Evolutionary conservation across 2,797 vertebrate species (phyloP).

Genomic region (Dromococcyx pavoninus): DNA sequence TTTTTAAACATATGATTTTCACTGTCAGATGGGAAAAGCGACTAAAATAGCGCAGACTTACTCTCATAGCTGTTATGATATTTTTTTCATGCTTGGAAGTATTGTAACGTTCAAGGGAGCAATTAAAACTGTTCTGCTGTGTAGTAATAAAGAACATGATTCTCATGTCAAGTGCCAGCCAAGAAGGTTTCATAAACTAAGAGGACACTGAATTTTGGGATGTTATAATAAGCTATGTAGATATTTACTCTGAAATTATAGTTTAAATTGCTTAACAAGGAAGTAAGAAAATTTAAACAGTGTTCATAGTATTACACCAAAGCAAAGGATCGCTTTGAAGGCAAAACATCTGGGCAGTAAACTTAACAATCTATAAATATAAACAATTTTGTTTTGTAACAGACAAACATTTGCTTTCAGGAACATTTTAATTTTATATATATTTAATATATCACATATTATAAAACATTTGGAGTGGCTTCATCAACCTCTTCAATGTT

Average conservation of each 20-base stretch:
- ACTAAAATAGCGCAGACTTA: conserved; percentile 40
- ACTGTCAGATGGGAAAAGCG: conserved; percentile 35
- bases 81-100: conserved; percentile 39
- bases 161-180: conserved; percentile 13
- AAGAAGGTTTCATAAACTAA: conserved; percentile 17
- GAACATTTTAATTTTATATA: not conserved
- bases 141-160: conserved; percentile 25
- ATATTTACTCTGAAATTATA: not conserved
- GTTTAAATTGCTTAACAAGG: not conserved
- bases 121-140: conserved; percentile 52
- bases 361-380: not conserved
- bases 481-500: not conserved
- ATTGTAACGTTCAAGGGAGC: conserved; percentile 49
- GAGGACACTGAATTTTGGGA: not conserved
- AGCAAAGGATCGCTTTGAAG: not conserved
- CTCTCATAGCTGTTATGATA: not conserved
- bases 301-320: not conserved
- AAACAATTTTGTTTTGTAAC: not conserved
- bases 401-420: not conserved
- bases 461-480: not conserved
- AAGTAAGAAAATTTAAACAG: not conserved
- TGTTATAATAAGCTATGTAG: not conserved
- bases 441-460: not conserved
- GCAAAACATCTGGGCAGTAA: not conserved
- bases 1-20: conserved; percentile 53